These are phyloP conservation scores for Pangasius mekongensis DNA, from an alignment of 2,797 vertebrate species.

Conservation along the genomic window DNA sequence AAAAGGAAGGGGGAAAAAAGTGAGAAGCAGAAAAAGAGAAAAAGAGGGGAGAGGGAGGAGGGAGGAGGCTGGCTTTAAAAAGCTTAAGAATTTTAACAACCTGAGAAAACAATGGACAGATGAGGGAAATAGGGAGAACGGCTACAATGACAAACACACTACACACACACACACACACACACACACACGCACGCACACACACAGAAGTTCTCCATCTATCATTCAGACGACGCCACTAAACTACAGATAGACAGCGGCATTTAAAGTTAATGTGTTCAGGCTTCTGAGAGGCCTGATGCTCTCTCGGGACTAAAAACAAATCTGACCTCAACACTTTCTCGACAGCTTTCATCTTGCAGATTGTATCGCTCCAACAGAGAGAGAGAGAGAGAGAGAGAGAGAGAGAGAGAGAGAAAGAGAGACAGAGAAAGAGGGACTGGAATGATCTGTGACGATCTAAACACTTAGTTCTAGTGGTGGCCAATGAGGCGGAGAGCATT, in stretches of 20 bases:
- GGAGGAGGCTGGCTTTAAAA: constrained; percentile 61
- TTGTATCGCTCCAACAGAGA: constrained; percentile 25
- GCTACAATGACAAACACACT: constrained; percentile 54
- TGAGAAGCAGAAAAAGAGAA: constrained; percentile 28
- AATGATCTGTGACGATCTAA: constrained; percentile 53
- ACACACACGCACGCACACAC: constrained; percentile 5
- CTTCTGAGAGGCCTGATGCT: constrained; percentile 43
- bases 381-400: background rate
- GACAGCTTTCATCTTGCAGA: constrained; percentile 55
- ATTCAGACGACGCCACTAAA: constrained; percentile 7
- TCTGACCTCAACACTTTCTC: constrained; percentile 57
- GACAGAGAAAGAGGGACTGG: background rate
- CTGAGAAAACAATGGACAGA: constrained; percentile 75
- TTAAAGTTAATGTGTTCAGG: constrained; percentile 36
- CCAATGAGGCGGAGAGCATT: constrained; percentile 51
- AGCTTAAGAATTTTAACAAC: constrained; percentile 74
- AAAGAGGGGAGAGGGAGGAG: constrained; percentile 31
- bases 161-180: constrained; percentile 35
- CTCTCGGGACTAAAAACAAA: constrained; percentile 51
- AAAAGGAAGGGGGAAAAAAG: constrained; percentile 26
- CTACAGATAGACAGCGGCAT: constrained; percentile 10
- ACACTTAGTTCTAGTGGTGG: constrained; percentile 52
- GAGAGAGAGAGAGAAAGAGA: background rate
- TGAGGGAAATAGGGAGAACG: constrained; percentile 53
- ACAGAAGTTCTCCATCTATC: constrained; percentile 39